Conservation (phyloP, 2,888 invertebrate genomes). For the Willowsia nigromaculata region DNA sequence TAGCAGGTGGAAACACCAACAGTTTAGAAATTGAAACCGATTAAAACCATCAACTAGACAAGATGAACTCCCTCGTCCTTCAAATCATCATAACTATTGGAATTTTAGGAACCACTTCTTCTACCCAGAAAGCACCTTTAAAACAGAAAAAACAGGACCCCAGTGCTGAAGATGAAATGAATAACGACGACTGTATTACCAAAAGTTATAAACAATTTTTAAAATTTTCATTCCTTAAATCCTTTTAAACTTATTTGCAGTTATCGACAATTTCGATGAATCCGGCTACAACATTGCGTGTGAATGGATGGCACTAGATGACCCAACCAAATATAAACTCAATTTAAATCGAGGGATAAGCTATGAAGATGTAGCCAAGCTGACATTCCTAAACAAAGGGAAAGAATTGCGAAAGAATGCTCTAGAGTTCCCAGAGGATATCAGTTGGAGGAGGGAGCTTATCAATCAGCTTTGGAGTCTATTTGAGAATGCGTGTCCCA, state of each 20-base stretch:
- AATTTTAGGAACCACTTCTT: too few species aligned
- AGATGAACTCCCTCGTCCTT: too few species aligned
- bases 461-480: slow-evolving; percentile 6
- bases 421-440: slow-evolving; percentile 5
- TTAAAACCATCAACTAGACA: too few species aligned
- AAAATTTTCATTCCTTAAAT: neutral
- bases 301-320: slow-evolving; percentile 20
- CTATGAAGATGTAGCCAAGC: slow-evolving; percentile 19
- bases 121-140: too few species aligned
- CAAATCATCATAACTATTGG: too few species aligned
- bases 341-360: slow-evolving; percentile 12
- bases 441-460: slow-evolving; percentile 23
- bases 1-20: too few species aligned
- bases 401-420: neutral
- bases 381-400: slow-evolving; percentile 48
- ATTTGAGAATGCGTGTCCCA: slow-evolving; percentile 3
- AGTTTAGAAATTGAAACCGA: too few species aligned
- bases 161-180: neutral
- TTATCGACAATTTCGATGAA: slow-evolving; percentile 43
- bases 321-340: neutral
- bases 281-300: slow-evolving; percentile 1
- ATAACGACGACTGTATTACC: neutral
- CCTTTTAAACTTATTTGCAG: slow-evolving; percentile 20
- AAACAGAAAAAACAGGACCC: too few species aligned
- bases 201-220: neutral